phyloP scores from a whole-genome alignment of 2,888 invertebrate genomes.

The Eupithecia subfuscata region DNA sequence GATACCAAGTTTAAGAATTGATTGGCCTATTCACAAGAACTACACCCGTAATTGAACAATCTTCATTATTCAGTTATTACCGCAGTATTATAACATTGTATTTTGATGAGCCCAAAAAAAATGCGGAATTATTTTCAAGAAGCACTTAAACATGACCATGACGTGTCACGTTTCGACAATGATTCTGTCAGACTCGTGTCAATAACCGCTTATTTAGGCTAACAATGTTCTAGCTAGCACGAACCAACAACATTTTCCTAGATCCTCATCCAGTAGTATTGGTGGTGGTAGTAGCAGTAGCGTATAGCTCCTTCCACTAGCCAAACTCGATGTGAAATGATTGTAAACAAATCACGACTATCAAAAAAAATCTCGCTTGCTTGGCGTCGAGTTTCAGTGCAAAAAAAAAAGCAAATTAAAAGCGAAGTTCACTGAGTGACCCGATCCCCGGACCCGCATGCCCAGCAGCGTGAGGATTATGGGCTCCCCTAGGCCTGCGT shows the following conservation, averaged over 20 bases:
- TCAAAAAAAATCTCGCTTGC: no score
- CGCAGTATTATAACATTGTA: constrained; percentile 26
- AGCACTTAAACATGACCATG: constrained; percentile 65
- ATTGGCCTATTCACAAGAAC: constrained; percentile 16
- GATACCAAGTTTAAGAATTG: not conserved
- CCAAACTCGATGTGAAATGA: no score
- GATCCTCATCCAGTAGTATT: not conserved
- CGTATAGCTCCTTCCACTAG: no score
- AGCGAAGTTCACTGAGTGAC: no score
- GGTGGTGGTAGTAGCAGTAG: no score
- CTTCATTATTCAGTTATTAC: constrained; percentile 25
- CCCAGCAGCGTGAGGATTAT: no score
- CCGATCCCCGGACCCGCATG: no score
- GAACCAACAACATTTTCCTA: not conserved
- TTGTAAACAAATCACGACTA: no score
- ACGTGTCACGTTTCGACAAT: constrained; percentile 60
- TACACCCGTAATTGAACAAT: constrained; percentile 11
- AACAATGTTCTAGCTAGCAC: constrained; percentile 28
- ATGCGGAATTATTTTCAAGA: constrained; percentile 46
- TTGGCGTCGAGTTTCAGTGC: no score
- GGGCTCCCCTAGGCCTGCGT: no score
- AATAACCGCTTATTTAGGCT: constrained; percentile 50
- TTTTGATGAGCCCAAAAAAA: constrained; percentile 39
- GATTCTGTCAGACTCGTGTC: constrained; percentile 46
- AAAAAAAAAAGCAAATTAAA: no score